A percentile compares a stretch with the other conserved stretches of the same genome.
Conservation (phyloP, 1,140 invertebrate species). For the Drosophila serrata region DNA sequence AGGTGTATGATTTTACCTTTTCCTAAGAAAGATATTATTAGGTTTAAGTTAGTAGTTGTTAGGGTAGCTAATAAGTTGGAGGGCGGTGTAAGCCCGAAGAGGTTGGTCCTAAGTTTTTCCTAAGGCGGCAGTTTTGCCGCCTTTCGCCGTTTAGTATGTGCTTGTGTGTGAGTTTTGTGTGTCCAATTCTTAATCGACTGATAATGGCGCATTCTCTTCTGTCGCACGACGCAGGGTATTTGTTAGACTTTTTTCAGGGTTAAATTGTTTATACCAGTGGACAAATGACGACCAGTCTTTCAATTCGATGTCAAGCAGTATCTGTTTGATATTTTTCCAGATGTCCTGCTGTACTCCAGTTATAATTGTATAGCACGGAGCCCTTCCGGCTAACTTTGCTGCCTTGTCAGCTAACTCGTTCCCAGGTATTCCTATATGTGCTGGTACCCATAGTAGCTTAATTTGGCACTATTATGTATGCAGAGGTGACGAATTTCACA, state of each 20-base stretch:
- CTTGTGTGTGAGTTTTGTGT: conserved; percentile 6
- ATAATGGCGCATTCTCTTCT: conserved; percentile 4
- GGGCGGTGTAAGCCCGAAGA: conserved; percentile 6
- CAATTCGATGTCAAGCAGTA: not conserved
- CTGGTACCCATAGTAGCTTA: not conserved
- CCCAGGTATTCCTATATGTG: not conserved
- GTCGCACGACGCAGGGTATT: no score
- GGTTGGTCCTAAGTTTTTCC: not conserved
- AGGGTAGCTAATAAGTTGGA: conserved; percentile 9
- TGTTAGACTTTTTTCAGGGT: not conserved
- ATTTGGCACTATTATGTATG: no score
- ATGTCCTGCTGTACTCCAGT: conserved; percentile 13
- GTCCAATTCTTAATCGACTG: not conserved
- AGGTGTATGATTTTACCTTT: not conserved
- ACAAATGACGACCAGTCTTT: not conserved
- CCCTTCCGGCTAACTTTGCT: not conserved
- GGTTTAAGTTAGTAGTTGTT: not conserved
- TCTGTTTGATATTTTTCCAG: conserved; percentile 3
- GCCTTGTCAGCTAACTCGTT: not conserved
- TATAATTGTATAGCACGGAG: conserved; percentile 15
- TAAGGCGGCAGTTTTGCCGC: not conserved
- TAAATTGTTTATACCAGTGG: not conserved
- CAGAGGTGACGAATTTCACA: conserved; percentile 1
- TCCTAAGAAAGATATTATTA: not conserved
- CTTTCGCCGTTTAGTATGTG: conserved; percentile 9